Evolutionary conservation across 2,113 vertebrate species (phyloP), one percentile per base, ranked within the genome.

Genomic region (Xerus inauris): DNA sequence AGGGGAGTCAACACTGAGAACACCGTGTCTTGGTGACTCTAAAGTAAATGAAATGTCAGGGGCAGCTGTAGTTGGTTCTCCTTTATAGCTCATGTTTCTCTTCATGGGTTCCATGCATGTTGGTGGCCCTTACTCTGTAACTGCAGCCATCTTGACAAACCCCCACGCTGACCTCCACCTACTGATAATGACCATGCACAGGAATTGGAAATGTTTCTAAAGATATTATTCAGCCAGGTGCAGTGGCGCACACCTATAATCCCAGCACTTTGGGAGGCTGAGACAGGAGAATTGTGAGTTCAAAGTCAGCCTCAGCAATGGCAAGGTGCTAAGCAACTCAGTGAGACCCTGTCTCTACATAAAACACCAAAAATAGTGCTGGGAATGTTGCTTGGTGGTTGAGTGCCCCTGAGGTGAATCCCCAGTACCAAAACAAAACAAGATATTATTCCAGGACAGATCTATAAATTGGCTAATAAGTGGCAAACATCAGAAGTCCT

Each of bases 381-480:
- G n/a, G n/a, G n/a, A n/a, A n/a, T n/a, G n/a, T n/a, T n/a, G n/a
- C n/a, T n/a, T n/a, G n/a, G n/a, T n/a, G n/a, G n/a, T n/a, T n/a
- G n/a, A n/a, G n/a, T n/a, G n/a, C n/a, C n/a, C n/a, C n/a, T n/a
- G n/a, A n/a, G n/a, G n/a, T n/a, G n/a, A n/a, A n/a, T n/a, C n/a
- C n/a, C n/a, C n/a, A n/a, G n/a, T n/a, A n/a, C n/a, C n/a, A n/a
- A n/a, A n/a, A n/a, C n/a, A n/a, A n/a, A n/a, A n/a, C n/a, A n/a
- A n/a, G n/a, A 67, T 38, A 47, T 79, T 73, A 45, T 80, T 85
- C 59, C 38, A 75, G 83, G 42, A 87, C 82, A 96, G 26, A 73
- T 45, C 40, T 14, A 57, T 30, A 65, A 82, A 19, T 54, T 7
- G 12, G 45, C 65, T 79, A 77, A 19, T 59, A 77, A 67, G 62